Evolutionary conservation across 2,888 invertebrate genomes (phyloP).

Genomic region (Meliscaeva auricollis): DNA sequence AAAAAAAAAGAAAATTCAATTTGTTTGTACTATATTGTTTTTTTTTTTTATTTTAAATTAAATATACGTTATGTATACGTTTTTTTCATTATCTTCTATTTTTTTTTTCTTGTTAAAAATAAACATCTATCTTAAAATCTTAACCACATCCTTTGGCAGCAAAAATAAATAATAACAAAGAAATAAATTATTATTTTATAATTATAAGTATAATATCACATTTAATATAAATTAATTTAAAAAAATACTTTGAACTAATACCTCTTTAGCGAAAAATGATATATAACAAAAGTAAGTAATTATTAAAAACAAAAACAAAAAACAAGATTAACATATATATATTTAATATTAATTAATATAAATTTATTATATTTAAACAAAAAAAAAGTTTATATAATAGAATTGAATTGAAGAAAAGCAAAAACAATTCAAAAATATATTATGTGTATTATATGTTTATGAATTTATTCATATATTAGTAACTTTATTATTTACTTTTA

Average conservation of each 20-base stretch:
- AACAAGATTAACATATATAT: slow-evolving; percentile 41
- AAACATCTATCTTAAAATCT: slow-evolving; percentile 21
- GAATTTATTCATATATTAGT: slow-evolving; percentile 62
- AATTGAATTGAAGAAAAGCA: slow-evolving; percentile 53
- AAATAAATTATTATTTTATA: slow-evolving; percentile 4
- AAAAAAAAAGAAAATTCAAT: neutral
- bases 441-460: slow-evolving; percentile 43
- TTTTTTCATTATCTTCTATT: slow-evolving; percentile 17
- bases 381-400: slow-evolving; percentile 68
- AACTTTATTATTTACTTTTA: slow-evolving; percentile 68
- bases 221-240: slow-evolving; percentile 70
- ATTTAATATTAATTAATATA: slow-evolving; percentile 65
- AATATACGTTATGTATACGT: slow-evolving; percentile 23
- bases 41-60: slow-evolving; percentile 20
- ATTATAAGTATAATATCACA: slow-evolving; percentile 25
- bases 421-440: slow-evolving; percentile 54
- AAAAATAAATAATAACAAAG: slow-evolving; percentile 70
- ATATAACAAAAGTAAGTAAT: slow-evolving; percentile 45
- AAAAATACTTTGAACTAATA: slow-evolving; percentile 70
- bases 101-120: neutral
- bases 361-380: slow-evolving; percentile 60
- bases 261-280: slow-evolving; percentile 72
- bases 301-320: slow-evolving; percentile 37
- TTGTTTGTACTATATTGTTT: neutral
- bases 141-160: slow-evolving; percentile 68